phyloP scores from a whole-genome alignment of 2,797 vertebrate species.

The Aselliscus stoliczkanus region DNA sequence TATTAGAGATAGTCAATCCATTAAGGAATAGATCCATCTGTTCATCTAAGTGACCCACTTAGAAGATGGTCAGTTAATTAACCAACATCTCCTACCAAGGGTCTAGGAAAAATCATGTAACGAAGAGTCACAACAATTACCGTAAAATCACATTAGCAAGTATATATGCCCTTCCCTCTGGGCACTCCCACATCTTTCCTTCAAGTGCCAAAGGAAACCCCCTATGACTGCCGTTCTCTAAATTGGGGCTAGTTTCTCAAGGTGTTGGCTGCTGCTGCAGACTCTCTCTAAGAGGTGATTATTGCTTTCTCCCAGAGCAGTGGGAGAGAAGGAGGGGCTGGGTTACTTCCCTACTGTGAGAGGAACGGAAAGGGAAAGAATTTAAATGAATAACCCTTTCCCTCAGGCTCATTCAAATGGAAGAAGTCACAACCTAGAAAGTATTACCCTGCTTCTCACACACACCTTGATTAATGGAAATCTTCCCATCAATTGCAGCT shows the following conservation, averaged over 20 bases:
- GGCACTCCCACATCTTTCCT: neutral
- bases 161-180: neutral
- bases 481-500: neutral
- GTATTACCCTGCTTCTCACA: neutral
- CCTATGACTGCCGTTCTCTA: neutral
- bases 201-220: neutral
- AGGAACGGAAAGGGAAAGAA: neutral
- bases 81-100: neutral
- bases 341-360: neutral
- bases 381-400: neutral
- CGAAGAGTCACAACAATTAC: neutral
- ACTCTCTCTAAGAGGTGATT: neutral
- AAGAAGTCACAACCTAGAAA: neutral
- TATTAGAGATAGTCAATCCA: neutral
- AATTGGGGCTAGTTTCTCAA: neutral
- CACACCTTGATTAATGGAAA: neutral
- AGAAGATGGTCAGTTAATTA: conserved; percentile 3
- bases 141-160: neutral
- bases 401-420: neutral
- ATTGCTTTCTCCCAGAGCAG: neutral
- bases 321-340: neutral
- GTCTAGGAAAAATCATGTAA: neutral
- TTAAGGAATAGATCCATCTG: neutral
- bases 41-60: neutral
- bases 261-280: neutral